Percentiles rank a stretch among this genome's conserved stretches.
These are phyloP conservation scores for Spodoptera exigua DNA, from an alignment of 2,888 invertebrate species.

Conservation along the genomic window DNA sequence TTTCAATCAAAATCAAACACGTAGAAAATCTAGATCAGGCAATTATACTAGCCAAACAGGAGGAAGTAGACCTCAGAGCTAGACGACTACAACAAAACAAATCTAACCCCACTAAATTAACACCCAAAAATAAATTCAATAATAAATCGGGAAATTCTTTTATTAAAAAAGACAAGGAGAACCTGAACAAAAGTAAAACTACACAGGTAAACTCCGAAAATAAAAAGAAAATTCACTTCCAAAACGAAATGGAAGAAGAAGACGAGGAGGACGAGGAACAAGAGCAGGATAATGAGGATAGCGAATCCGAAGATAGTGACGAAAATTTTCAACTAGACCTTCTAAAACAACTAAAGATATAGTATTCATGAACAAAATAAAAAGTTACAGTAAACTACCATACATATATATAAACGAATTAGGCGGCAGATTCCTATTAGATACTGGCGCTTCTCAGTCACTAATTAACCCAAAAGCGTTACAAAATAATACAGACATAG, in stretches of 20 bases:
- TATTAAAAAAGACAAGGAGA: slow-evolving; percentile 7
- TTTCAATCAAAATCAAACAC: slow-evolving; percentile 39
- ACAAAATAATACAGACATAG: slow-evolving; percentile 5
- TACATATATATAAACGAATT: too few species aligned
- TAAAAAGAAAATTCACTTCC: slow-evolving; percentile 18
- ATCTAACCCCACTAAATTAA: too few species aligned
- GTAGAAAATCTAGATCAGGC: slow-evolving; percentile 46
- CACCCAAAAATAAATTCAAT: too few species aligned
- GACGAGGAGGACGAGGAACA: too few species aligned
- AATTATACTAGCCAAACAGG: slow-evolving; percentile 49
- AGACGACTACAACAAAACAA: slow-evolving; percentile 11
- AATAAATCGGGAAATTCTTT: too few species aligned
- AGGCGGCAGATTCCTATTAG: slow-evolving; percentile 53
- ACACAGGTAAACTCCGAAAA: not conserved
- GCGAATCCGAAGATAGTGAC: too few species aligned
- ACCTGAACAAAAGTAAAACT: slow-evolving; percentile 11
- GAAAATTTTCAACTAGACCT: slow-evolving; percentile 42
- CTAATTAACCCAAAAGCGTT: slow-evolving; percentile 40
- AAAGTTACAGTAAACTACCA: too few species aligned
- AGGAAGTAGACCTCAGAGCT: slow-evolving; percentile 40
- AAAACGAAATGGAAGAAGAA: not conserved
- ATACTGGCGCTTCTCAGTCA: slow-evolving; percentile 53
- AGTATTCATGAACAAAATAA: slow-evolving; percentile 36
- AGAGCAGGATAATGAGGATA: too few species aligned
- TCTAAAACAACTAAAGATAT: slow-evolving; percentile 19